Evolutionary conservation across 2,113 vertebrate genomes (phyloP), one percentile per base, ranked within the genome.

Genomic region (Cricetomys ansorgei): DNA sequence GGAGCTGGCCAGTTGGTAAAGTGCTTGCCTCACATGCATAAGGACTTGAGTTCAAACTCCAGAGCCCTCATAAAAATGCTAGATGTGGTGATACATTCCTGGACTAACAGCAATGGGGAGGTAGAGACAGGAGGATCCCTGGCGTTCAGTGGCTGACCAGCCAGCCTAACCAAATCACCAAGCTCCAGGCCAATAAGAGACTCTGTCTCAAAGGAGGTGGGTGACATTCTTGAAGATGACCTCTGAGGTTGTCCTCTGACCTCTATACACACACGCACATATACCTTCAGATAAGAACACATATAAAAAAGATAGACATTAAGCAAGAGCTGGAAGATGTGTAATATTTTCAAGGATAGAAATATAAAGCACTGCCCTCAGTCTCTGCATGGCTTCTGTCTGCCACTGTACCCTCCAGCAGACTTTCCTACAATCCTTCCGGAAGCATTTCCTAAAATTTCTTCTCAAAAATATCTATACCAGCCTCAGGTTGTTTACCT

Each of bases 371-470:
- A 21, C 45, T 7, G 15, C 16, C 12, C 59, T 73, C n/a, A 27
- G 10, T 9, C 75, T 79, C 76, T 53, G 50, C 16, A 53, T 5
- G 9, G 62, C 69, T 84, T 96, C 53, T 21, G 27, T 5, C 25
- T 40, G 34, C 65, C 31, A 1, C 15, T 72, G 69, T 40, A 48
- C 21, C 34, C 40, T 55, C 25, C 2, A 23, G 1, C 31, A 21
- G 37, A 79, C 27, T 77, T 43, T 77, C 79, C 67, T 34, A 43
- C 84, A 90, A 17, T 72, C 17, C 73, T 83, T 75, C 34, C 45
- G 59, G 75, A 57, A 88, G 25, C n/a, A 92, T 80, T 76, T 88
- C 77, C 62, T 62, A 85, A 80, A 91, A 75, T 88, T 50, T 11
- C 65, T 75, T 88, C 77, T 90, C 55, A 55, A 25, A 64, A 64